Evolutionary conservation across 2,888 invertebrate genomes (phyloP), one percentile per base, ranked within the genome.

Genomic region (Pristionchus maxplancki): DNA sequence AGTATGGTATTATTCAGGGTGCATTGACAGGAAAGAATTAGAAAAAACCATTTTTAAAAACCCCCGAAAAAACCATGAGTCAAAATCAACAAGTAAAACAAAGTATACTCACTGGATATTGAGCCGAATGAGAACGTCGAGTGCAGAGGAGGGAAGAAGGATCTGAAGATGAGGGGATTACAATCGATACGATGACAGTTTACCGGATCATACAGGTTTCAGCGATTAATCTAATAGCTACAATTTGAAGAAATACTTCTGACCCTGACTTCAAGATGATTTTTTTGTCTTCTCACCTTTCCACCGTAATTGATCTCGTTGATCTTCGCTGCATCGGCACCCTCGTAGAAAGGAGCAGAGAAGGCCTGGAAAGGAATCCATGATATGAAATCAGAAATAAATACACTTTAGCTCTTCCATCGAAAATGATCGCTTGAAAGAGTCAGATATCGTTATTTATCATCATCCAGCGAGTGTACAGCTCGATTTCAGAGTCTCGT

Each of bases 91-190:
- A 34, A 71, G 37, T 20, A 20, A 71, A 37, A 17, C 58, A 67
- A 34, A 17, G 24, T 40, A 37, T 17, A 48, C 78, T 44, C 28
- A 78, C 78, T 97, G 97, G 90, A 99, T 98, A 95, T 98, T 98
- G 37, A 98, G 96, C 89, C 98, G 96, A 17, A 93, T 90, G 86
- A 94, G 89, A 74, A 90, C 84, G 87, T 94, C 94, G 20, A 94
- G 90, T 9, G 92, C 93, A 17, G 93, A 93, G 34, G 90, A 92
- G 13, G 94, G 94, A 24, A 94, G 90, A 28, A 94, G 90, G 71
- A 94, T 93, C 93, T 93, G 40, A 89, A 71, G 24, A 44, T 15
- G 17, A 28, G n/a, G 31, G 5, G 28, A 28, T 28, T 28, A 5
- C 11, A n/a, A 28, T 62, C 31, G 15, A 2, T 37, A 78, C 48